phyloP scores from a whole-genome alignment of 2,888 invertebrate genomes.

The Julus scandinavius region DNA sequence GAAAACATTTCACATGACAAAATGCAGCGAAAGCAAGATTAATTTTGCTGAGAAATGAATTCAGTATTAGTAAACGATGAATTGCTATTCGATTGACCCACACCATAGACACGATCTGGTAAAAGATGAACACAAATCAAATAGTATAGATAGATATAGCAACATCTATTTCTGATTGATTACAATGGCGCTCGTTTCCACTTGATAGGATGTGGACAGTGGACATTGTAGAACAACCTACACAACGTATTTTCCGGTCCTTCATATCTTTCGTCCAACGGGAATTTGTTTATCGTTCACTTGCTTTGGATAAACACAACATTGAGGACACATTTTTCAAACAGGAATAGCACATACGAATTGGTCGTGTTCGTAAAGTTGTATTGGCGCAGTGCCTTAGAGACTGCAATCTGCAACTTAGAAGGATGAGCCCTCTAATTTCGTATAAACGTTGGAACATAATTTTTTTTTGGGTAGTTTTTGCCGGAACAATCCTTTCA shows the following conservation, averaged over 20 bases:
- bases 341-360: not conserved
- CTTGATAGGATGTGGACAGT: not conserved
- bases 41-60: not conserved
- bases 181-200: not conserved
- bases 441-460: not conserved
- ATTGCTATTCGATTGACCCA: conserved; percentile 2
- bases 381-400: not conserved
- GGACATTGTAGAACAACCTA: not conserved
- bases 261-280: not conserved
- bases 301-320: not conserved
- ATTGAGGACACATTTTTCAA: conserved; percentile 30
- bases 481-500: not conserved
- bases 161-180: not conserved
- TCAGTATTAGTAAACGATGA: conserved; percentile 18
- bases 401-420: not conserved
- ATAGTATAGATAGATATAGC: not conserved
- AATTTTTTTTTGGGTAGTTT: not conserved
- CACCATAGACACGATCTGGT: not conserved
- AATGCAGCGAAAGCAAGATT: conserved; percentile 36
- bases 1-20: not conserved
- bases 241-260: not conserved
- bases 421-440: not conserved
- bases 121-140: conserved; percentile 2
- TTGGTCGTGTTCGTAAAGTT: not conserved
- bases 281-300: not conserved